Evolutionary conservation across 2,888 invertebrate species (phyloP).

Genomic region (Acleris literana): DNA sequence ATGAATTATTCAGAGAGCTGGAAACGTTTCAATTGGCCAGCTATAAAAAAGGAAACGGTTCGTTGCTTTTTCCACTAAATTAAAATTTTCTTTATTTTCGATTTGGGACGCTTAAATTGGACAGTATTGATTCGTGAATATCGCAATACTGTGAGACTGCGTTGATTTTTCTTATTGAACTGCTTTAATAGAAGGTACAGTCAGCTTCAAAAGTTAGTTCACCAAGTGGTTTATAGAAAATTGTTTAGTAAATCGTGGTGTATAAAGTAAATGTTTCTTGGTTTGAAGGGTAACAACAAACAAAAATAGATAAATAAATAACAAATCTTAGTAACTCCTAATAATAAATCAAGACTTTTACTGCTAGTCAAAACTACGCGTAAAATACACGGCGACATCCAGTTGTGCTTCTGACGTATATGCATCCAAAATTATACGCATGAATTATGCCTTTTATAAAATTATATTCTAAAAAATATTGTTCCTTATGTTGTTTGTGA

Average conservation of each 20-base stretch:
- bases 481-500: too few relatives aligned
- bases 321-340: too few relatives aligned
- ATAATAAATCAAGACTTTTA: too few relatives aligned
- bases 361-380: too few relatives aligned
- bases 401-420: too few relatives aligned
- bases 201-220: neutral
- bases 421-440: too few relatives aligned
- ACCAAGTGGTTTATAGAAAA: neutral
- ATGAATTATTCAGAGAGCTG: slow-evolving; percentile 84
- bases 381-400: too few relatives aligned
- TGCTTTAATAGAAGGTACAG: neutral
- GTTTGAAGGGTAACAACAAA: too few relatives aligned
- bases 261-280: too few relatives aligned
- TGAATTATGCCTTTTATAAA: too few relatives aligned
- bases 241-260: neutral
- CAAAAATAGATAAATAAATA: too few relatives aligned
- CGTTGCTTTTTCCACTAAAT: slow-evolving; percentile 82
- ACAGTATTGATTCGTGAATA: slow-evolving; percentile 54
- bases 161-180: neutral
- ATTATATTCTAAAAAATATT: too few relatives aligned
- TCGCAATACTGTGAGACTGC: slow-evolving; percentile 24
- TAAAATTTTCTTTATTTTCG: slow-evolving; percentile 79
- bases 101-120: slow-evolving; percentile 60
- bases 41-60: slow-evolving; percentile 83
- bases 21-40: slow-evolving; percentile 84